phyloP scores from a whole-genome alignment of 2,113 vertebrate genomes.

The Archocentrus centrarchus region DNA sequence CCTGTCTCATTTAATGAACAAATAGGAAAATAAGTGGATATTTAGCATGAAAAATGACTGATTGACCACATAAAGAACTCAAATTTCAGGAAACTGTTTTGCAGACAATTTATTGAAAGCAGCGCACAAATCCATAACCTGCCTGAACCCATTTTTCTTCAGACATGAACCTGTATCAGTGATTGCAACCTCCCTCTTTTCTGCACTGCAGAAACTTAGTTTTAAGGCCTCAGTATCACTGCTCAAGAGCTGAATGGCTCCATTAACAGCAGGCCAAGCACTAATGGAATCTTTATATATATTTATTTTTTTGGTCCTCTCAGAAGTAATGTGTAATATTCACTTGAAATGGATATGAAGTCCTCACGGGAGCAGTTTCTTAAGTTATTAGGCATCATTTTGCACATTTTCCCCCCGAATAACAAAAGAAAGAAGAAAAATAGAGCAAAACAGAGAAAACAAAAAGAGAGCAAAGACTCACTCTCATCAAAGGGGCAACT shows the following conservation, averaged over 20 bases:
- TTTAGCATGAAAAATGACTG: not conserved
- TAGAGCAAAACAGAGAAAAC: not conserved
- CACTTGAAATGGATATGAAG: not conserved
- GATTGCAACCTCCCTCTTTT: not conserved
- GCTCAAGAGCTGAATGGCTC: not conserved
- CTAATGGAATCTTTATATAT: not conserved
- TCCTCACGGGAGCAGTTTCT: not conserved
- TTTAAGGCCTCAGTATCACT: not conserved
- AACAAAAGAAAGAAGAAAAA: not conserved
- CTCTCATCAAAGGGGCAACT: constrained; percentile 45
- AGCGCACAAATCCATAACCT: not conserved
- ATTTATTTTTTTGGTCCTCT: not conserved
- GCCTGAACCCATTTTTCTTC: not conserved
- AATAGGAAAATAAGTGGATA: not conserved
- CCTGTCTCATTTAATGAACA: not conserved
- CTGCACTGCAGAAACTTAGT: not conserved
- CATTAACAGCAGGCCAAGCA: not conserved
- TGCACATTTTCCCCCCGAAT: not conserved
- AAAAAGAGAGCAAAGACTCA: not conserved
- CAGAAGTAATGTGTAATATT: not conserved
- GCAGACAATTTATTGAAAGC: not conserved
- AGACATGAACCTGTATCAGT: constrained; percentile 23
- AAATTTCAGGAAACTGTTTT: not conserved
- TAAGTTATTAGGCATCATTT: not conserved
- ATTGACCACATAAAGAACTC: not conserved